Evolutionary conservation across 2,888 invertebrate species (phyloP), one percentile per base, ranked within the genome.

Genomic region (Temnothorax ravouxi): DNA sequence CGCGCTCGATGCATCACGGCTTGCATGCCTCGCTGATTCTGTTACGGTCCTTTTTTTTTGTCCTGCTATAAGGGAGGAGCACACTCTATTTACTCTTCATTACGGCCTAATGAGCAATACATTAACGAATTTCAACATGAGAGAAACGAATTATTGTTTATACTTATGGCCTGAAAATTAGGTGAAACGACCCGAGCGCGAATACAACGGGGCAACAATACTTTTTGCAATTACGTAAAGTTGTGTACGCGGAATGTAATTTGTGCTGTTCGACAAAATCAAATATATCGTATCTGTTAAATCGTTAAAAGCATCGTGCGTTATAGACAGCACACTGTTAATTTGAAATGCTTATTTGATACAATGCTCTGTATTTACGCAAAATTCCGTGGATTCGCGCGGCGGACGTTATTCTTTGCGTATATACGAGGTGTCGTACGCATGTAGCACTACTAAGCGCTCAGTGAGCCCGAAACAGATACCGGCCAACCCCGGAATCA

Each of bases 1-100:
- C 81, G 62, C 81, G 62, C 81, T 62, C 79, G 85, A 88, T 86
- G 67, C 85, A 83, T 81, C 83, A 81, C 74, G 69, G 15, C 81
- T 81, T 74, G 72, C 75, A 85, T 54, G 41, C 67, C 62, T 52
- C 81, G 44, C 62, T 67, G 83, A 84, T 87, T 82, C 72, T 74
- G 56, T 84, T 83, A 77, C 72, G 71, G 83, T 75, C 52, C 83
- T 76, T 81, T 75, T 88, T 41, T 69, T 87, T 84, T 84, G 85
- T 84, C 85, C 54, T 34, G 50, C 79, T 83, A 80, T 34, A 8
- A 62, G 56, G 80, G 84, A 72, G 76, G 6, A 56, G 72, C 59
- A 82, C 87, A 88, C 87, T 88, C 83, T 80, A 88, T 88, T 88
- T 88, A 87, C 88, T 88, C 88, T 87, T 88, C 88, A 74, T 88